A percentile compares a stretch with the other conserved stretches of the same genome.
These are phyloP conservation scores for Scolopax bukidnonensis DNA, from an alignment of 2,797 vertebrate species.

Conservation along the genomic window DNA sequence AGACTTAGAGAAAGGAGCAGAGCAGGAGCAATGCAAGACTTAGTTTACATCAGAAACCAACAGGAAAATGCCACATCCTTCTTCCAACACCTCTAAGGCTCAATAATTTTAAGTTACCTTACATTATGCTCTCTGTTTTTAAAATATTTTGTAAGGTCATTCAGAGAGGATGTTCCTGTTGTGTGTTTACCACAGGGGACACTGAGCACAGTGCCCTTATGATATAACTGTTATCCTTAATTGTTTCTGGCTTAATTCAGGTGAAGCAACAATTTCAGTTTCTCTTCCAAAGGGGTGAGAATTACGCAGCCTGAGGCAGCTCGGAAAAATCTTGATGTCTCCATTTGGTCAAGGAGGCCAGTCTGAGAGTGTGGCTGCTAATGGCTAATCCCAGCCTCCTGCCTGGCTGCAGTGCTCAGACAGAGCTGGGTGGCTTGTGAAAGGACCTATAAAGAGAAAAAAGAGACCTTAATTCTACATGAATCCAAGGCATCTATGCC, in stretches of 20 bases:
- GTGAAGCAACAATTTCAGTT: not conserved
- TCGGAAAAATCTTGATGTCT: not conserved
- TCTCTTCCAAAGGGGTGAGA: not conserved
- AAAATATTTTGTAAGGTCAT: not conserved
- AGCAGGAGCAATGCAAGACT: slow-evolving; percentile 1
- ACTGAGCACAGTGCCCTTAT: not conserved
- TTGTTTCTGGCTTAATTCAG: not conserved
- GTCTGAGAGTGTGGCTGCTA: not conserved
- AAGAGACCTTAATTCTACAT: not conserved
- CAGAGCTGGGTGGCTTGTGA: not conserved
- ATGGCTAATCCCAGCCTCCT: not conserved
- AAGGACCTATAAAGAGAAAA: not conserved
- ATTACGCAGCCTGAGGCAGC: not conserved
- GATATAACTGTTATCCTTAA: not conserved
- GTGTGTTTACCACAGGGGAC: not conserved
- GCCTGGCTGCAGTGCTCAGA: not conserved
- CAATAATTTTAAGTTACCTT: not conserved
- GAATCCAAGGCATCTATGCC: too few species aligned
- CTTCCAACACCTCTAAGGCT: not conserved
- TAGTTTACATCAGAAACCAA: slow-evolving; percentile 30
- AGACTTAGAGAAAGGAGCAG: not conserved
- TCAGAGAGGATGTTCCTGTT: not conserved
- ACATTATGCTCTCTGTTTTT: not conserved
- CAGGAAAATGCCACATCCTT: not conserved
- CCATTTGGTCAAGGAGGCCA: not conserved